Conservation (phyloP, 2,797 vertebrate genomes). For the Clarias fuscus region DNA sequence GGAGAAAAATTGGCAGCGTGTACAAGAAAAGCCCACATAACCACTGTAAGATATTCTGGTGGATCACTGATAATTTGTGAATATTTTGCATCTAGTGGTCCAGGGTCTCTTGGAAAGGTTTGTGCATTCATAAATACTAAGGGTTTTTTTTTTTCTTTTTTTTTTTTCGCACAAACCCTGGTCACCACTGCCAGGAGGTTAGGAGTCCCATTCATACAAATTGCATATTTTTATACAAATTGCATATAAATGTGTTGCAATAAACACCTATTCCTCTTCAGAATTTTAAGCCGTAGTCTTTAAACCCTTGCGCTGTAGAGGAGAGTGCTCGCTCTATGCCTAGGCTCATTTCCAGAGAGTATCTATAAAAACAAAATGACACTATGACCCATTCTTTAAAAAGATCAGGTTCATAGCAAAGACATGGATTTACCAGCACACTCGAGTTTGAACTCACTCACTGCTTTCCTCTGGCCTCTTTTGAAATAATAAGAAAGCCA, state of each 20-base stretch:
- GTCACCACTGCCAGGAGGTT: not conserved
- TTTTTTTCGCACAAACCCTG: not conserved
- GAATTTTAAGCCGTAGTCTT: not conserved
- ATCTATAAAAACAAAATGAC: constrained; percentile 12
- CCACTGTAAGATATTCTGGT: not conserved
- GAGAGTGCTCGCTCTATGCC: not conserved
- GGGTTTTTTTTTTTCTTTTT: not conserved
- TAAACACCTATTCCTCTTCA: not conserved
- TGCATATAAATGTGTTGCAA: not conserved
- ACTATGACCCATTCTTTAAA: constrained; percentile 45
- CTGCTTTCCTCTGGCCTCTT: constrained; percentile 70
- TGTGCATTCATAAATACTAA: not conserved
- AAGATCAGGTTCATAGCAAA: constrained; percentile 58
- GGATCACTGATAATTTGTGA: not conserved
- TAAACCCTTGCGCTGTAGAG: not conserved
- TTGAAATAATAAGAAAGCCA: constrained; percentile 67
- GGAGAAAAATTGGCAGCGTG: not conserved
- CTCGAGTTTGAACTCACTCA: constrained; percentile 53
- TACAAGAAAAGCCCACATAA: not conserved
- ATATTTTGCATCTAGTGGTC: not conserved
- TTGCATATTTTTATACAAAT: not conserved
- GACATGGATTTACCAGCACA: constrained; percentile 55
- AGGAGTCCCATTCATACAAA: not conserved
- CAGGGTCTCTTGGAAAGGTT: not conserved
- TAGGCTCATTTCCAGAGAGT: constrained; percentile 18